Base-by-base conservation (phyloP, 2,888 invertebrate species). In the Megaustenia siamemsis region DNA sequence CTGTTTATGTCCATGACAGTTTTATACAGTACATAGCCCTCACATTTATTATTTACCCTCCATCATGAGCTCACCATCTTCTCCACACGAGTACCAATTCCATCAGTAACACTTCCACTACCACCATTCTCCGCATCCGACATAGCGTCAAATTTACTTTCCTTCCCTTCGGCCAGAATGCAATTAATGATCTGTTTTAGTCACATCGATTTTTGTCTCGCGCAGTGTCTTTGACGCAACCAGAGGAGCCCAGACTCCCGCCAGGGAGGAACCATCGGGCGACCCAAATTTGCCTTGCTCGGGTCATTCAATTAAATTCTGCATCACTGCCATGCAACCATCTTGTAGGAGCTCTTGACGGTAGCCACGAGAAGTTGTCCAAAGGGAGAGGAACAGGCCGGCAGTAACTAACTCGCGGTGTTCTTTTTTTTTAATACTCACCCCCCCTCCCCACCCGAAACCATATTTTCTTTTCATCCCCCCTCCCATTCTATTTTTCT, bases 171-270 rank as follows among this genome's bases (percentile, higher is more conserved):
- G 82, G 82, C 82, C 56, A 82, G 71, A 82, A 73, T 82, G 73
- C 82, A 82, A 82, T 82, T 82, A 82, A 82, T 60, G 82, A 82
- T 82, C 82, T 73, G 73, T 63, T 82, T 73, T 82, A 73, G 82
- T 82, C 82, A 73, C 15, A 73, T 82, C 73, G 82, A 71, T 82
- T 82, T 82, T 60, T 73, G 35, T 56, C 49, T 21, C 69, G 68
- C 15, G 32, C 2, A 18, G 73, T 73, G 73, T 60, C 60, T 71
- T 73, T 82, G 82, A 82, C 82, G 82, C 71, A 82, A 82, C 73
- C 43, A 60, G 38, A 60, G 60, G 63, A 56, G 63, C 60, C 43
- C 28, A 82, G 63, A 45, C 45, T 38, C 24, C 43, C 1, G 69
- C 68, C 3, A 28, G 68, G 53, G 80, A 43, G 45, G 63, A 32